Percentiles rank a stretch among this genome's conserved stretches.
These are phyloP conservation scores for Sinohyriopsis cumingii DNA, from an alignment of 2,888 invertebrate genomes.

Conservation along the genomic window DNA sequence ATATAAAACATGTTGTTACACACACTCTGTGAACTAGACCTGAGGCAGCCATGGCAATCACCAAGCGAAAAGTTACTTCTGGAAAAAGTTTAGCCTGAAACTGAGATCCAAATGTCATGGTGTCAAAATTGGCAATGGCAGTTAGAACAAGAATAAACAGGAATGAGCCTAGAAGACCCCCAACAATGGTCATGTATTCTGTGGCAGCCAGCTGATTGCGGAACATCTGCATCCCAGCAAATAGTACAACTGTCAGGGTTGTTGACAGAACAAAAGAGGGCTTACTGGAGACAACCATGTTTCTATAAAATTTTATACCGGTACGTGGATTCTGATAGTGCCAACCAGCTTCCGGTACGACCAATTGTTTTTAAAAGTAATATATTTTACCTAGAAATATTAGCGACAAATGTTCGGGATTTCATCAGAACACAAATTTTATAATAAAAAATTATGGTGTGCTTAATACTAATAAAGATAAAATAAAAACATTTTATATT, in stretches of 20 bases:
- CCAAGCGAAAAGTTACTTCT: slow-evolving; percentile 87
- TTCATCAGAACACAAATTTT: too few species aligned
- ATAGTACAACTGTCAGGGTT: slow-evolving; percentile 86
- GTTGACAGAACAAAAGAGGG: slow-evolving; percentile 78
- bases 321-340: too few species aligned
- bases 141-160: slow-evolving; percentile 90
- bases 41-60: slow-evolving; percentile 85
- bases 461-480: too few species aligned
- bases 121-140: slow-evolving; percentile 90
- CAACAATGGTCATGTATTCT: slow-evolving; percentile 88
- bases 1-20: slow-evolving; percentile 87
- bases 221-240: slow-evolving; percentile 95
- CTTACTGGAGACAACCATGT: slow-evolving; percentile 67
- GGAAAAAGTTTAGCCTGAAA: slow-evolving; percentile 91
- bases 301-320: too few species aligned
- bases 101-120: slow-evolving; percentile 87
- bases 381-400: too few species aligned
- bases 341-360: slow-evolving; percentile 1
- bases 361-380: too few species aligned
- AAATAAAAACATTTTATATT: too few species aligned
- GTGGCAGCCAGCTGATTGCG: slow-evolving; percentile 85
- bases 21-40: slow-evolving; percentile 94
- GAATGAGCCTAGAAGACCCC: slow-evolving; percentile 90
- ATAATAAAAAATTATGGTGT: too few species aligned
- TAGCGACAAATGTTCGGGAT: too few species aligned